Evolutionary conservation across 2,888 invertebrate species (phyloP).

Genomic region (Calliphora vomitoria): DNA sequence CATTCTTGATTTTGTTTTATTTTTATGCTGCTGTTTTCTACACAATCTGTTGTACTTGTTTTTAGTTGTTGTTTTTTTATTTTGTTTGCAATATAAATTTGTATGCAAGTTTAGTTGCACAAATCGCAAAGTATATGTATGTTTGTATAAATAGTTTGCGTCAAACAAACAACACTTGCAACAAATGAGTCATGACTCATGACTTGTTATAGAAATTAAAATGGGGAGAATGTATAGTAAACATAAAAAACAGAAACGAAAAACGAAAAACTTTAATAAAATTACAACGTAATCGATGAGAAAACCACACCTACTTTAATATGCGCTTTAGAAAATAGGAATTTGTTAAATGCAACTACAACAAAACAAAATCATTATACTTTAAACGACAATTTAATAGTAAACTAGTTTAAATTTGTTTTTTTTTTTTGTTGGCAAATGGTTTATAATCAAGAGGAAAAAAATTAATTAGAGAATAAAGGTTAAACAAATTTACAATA

Average conservation of each 20-base stretch:
- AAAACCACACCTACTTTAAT: constrained; percentile 49
- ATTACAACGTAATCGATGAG: constrained; percentile 33
- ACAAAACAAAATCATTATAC: constrained; percentile 1
- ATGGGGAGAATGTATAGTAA: constrained; percentile 12
- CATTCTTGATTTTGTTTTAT: constrained; percentile 16
- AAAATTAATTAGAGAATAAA: constrained; percentile 14
- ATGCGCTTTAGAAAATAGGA: background rate
- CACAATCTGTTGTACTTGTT: constrained; percentile 20
- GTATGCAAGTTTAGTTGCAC: constrained; percentile 49
- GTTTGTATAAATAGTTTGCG: constrained; percentile 1
- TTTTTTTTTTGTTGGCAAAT: constrained; percentile 2
- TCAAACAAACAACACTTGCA: constrained; percentile 49
- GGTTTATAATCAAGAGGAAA: background rate
- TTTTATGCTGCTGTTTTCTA: background rate
- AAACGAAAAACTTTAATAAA: background rate
- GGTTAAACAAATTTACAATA: constrained; percentile 2
- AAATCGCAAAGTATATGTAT: background rate
- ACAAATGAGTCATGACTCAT: constrained; percentile 61
- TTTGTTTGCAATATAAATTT: constrained; percentile 9
- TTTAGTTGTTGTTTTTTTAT: too few relatives aligned
- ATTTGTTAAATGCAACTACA: background rate
- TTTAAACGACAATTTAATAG: constrained; percentile 14
- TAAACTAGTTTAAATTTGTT: constrained; percentile 37
- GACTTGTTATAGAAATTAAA: constrained; percentile 54
- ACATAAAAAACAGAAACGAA: constrained; percentile 9